phyloP scores from a whole-genome alignment of 2,797 vertebrate genomes.

The Xenops minutus region DNA sequence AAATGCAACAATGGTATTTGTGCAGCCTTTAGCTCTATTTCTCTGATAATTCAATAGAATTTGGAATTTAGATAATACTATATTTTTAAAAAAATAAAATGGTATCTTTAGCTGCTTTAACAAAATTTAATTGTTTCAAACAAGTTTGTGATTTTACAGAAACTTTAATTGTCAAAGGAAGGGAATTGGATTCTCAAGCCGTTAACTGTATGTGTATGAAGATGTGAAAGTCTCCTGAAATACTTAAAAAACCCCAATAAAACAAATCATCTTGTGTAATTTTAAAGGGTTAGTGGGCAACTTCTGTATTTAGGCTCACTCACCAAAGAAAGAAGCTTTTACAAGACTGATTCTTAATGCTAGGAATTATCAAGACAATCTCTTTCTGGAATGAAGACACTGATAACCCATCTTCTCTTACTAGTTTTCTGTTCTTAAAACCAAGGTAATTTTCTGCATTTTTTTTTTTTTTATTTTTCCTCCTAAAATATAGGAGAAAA shows the following conservation, averaged over 20 bases:
- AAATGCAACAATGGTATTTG: background rate
- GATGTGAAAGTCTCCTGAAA: background rate
- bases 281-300: background rate
- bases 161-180: background rate
- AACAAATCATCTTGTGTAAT: fast-evolving
- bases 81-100: background rate
- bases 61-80: background rate
- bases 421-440: background rate
- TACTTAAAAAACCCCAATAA: fast-evolving
- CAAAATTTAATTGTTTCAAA: background rate
- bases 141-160: background rate
- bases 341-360: background rate
- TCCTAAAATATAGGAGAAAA: background rate
- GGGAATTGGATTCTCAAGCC: background rate
- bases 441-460: background rate
- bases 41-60: background rate
- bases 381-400: background rate
- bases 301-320: background rate
- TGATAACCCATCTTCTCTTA: background rate
- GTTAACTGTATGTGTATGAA: background rate
- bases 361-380: background rate
- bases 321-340: background rate
- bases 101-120: background rate
- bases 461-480: background rate
- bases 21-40: background rate